Conservation (phyloP, 2,797 vertebrate genomes). For the Micromesistius poutassou region DNA sequence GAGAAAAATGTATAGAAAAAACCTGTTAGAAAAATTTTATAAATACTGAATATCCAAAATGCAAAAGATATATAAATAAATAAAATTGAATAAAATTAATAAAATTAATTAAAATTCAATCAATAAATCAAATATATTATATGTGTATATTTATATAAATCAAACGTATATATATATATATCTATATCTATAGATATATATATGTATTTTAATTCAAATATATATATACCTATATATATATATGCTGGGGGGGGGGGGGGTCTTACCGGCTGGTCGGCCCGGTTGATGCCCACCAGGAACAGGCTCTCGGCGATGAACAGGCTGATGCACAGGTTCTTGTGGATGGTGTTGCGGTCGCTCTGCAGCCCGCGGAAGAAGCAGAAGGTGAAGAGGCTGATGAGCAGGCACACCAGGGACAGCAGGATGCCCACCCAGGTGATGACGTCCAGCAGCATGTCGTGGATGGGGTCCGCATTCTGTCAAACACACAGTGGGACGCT, state of each 20-base stretch:
- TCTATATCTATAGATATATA: too few species aligned
- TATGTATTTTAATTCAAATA: neutral
- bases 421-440: conserved; percentile 99
- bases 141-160: too few species aligned
- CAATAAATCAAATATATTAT: too few species aligned
- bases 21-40: too few species aligned
- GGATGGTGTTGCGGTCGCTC: conserved; percentile 97
- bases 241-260: neutral
- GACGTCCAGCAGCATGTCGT: conserved; percentile 92
- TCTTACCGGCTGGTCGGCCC: conserved; percentile 89
- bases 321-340: conserved; percentile 97
- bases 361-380: conserved; percentile 98
- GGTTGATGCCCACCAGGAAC: conserved; percentile 95
- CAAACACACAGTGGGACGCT: conserved; percentile 22
- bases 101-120: too few species aligned
- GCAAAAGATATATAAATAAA: too few species aligned
- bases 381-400: conserved; percentile 99
- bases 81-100: too few species aligned
- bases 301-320: conserved; percentile 95
- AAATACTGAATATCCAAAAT: too few species aligned
- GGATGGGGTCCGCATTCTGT: conserved; percentile 85
- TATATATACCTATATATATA: neutral
- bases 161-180: too few species aligned
- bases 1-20: too few species aligned
- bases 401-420: conserved; percentile 93